phyloP scores from a whole-genome alignment of 2,888 invertebrate genomes.

The Sminthurides aquaticus region DNA sequence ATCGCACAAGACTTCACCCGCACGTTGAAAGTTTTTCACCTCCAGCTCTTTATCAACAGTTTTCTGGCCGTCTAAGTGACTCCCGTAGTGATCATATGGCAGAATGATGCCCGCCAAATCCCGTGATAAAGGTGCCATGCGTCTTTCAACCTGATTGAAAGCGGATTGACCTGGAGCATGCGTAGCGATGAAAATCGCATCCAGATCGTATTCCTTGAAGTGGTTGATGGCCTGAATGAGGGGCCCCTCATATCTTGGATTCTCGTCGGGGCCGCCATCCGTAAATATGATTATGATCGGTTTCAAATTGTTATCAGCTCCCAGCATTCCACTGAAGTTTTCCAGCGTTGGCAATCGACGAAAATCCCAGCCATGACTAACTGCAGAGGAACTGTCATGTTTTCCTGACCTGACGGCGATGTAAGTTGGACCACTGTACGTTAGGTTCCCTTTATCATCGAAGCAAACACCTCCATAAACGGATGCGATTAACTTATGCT shows the following conservation, averaged over 20 bases:
- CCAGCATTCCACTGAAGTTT: not conserved
- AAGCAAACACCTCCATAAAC: not conserved
- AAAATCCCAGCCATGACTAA: not conserved
- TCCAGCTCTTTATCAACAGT: not conserved
- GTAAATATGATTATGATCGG: not conserved
- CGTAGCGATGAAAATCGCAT: conserved; percentile 3
- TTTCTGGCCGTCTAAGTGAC: not conserved
- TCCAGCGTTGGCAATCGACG: not conserved
- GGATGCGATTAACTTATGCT: not conserved
- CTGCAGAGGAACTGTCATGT: not conserved
- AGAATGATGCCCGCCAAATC: not conserved
- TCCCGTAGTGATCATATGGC: not conserved
- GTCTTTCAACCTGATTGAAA: not conserved
- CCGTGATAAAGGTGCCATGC: not conserved
- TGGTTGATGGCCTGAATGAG: not conserved
- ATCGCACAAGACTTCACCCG: not conserved
- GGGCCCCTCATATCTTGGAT: not conserved
- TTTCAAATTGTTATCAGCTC: too few relatives aligned
- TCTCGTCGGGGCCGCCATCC: not conserved
- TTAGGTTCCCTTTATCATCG: not conserved
- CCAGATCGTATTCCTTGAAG: not conserved
- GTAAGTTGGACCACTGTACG: not conserved
- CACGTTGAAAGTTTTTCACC: not conserved
- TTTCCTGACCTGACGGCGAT: not conserved
- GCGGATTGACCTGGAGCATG: conserved; percentile 1